Percentiles rank a stretch among this genome's conserved stretches.
phyloP scores from a whole-genome alignment of 2,888 invertebrate species.

The Monochamus alternatus region DNA sequence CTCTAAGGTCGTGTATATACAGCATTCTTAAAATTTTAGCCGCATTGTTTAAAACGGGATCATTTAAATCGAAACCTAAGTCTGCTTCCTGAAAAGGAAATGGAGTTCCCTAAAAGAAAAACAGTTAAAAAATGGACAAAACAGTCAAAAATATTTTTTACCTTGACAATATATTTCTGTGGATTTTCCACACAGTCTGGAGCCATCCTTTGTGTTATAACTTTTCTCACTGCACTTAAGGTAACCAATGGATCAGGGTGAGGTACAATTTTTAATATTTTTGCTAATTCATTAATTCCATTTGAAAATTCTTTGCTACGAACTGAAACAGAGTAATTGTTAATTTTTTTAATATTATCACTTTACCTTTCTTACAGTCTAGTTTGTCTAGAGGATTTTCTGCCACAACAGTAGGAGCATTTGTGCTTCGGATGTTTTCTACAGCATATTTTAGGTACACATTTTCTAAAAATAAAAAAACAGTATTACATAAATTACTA shows the following conservation, averaged over 20 bases:
- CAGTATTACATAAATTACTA: constrained; percentile 26
- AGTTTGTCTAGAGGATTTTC: constrained; percentile 89
- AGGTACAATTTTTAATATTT: constrained; percentile 83
- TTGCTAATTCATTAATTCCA: constrained; percentile 86
- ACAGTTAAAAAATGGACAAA: neutral
- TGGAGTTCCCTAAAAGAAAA: constrained; percentile 75
- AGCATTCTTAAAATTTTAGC: constrained; percentile 85
- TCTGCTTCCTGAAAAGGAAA: constrained; percentile 81
- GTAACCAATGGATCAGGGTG: constrained; percentile 88
- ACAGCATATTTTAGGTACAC: constrained; percentile 81
- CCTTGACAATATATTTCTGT: constrained; percentile 69
- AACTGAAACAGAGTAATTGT: constrained; percentile 76
- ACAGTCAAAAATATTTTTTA: constrained; percentile 30
- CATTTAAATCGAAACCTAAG: constrained; percentile 79
- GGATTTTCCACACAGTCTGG: constrained; percentile 75
- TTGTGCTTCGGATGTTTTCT: constrained; percentile 75
- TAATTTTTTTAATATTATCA: constrained; percentile 28
- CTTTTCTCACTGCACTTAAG: constrained; percentile 79
- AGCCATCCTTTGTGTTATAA: constrained; percentile 76
- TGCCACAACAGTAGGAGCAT: constrained; percentile 82
- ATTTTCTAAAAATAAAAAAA: constrained; percentile 73
- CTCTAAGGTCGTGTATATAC: constrained; percentile 87
- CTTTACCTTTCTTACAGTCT: constrained; percentile 81
- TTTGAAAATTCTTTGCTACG: constrained; percentile 86
- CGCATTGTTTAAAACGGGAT: constrained; percentile 79